Conservation (phyloP, 1,140 invertebrate genomes). For the Drosophila nigrodunni region DNA sequence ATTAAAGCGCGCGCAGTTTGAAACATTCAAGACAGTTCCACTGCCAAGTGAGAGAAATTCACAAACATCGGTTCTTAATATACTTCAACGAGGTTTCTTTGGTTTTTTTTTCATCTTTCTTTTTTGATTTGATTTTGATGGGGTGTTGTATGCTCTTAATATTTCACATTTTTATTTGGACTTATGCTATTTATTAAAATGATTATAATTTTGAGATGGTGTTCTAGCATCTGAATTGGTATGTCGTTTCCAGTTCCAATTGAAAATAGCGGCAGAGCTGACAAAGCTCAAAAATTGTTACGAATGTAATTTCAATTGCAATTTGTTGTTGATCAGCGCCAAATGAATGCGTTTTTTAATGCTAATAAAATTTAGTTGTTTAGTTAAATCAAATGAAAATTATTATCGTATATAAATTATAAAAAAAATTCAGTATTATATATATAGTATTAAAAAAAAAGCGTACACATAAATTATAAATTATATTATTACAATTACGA, state of each 20-base stretch:
- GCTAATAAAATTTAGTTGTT: slow-evolving; percentile 59
- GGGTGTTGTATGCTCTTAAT: slow-evolving; percentile 65
- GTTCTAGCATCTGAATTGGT: slow-evolving; percentile 31
- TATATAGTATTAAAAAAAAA: slow-evolving; percentile 77
- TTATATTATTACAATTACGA: slow-evolving; percentile 83
- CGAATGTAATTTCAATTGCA: slow-evolving; percentile 16
- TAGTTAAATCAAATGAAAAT: slow-evolving; percentile 73
- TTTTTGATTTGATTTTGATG: slow-evolving; percentile 2
- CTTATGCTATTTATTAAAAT: slow-evolving; percentile 79
- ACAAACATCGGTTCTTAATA: slow-evolving; percentile 11
- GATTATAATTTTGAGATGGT: slow-evolving; percentile 81
- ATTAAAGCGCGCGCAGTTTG: neutral
- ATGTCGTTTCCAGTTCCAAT: slow-evolving; percentile 18
- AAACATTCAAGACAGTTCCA: neutral
- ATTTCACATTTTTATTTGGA: slow-evolving; percentile 78
- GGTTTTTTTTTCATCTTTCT: neutral
- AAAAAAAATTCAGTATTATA: slow-evolving; percentile 80
- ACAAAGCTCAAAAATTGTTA: slow-evolving; percentile 1
- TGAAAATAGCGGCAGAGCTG: slow-evolving; percentile 9
- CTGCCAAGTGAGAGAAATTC: neutral
- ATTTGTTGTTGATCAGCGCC: slow-evolving; percentile 24
- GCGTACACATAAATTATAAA: slow-evolving; percentile 82
- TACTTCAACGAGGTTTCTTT: slow-evolving; percentile 44
- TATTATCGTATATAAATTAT: slow-evolving; percentile 81
- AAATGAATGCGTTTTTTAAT: slow-evolving; percentile 28